These are phyloP conservation scores for Drosophila sturtevanti DNA, from an alignment of 1,140 invertebrate genomes.

Conservation along the genomic window DNA sequence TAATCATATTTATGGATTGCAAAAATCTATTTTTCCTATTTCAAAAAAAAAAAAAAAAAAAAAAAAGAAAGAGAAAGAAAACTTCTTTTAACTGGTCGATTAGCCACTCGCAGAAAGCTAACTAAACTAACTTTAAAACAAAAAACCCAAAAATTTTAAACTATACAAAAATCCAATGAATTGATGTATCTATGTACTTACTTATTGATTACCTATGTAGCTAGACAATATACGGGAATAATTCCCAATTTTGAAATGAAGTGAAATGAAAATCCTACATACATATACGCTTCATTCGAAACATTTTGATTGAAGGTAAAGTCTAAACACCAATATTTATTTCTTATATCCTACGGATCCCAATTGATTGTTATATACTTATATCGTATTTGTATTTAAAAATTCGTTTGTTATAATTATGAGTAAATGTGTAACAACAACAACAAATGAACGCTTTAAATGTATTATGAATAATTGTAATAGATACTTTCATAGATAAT, in stretches of 20 bases:
- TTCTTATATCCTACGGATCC: conserved; percentile 36
- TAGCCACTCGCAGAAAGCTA: conserved; percentile 26
- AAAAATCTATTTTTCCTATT: conserved; percentile 18
- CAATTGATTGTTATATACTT: conserved; percentile 24
- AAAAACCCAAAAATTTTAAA: conserved; percentile 11
- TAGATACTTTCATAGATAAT: conserved; percentile 24
- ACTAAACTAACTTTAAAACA: conserved; percentile 18
- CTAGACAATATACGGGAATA: conserved; percentile 80
- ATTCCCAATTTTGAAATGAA: conserved; percentile 53
- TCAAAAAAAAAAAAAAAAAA: too few relatives aligned
- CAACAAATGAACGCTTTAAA: conserved; percentile 55
- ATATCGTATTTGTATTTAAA: background rate
- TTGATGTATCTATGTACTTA: conserved; percentile 25
- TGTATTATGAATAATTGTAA: conserved; percentile 51
- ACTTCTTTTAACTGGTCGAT: conserved; percentile 34
- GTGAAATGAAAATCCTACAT: conserved; percentile 26
- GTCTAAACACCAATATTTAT: conserved; percentile 1
- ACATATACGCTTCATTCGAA: conserved; percentile 1
- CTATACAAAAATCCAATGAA: conserved; percentile 27
- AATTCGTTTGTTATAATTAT: conserved; percentile 12
- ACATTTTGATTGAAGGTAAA: background rate
- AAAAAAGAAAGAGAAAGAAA: too few relatives aligned
- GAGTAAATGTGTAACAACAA: conserved; percentile 10
- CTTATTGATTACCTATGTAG: conserved; percentile 61
- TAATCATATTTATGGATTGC: conserved; percentile 8